Base-by-base conservation (phyloP, 2,113 vertebrate genomes). In the Aplodontia rufa region DNA sequence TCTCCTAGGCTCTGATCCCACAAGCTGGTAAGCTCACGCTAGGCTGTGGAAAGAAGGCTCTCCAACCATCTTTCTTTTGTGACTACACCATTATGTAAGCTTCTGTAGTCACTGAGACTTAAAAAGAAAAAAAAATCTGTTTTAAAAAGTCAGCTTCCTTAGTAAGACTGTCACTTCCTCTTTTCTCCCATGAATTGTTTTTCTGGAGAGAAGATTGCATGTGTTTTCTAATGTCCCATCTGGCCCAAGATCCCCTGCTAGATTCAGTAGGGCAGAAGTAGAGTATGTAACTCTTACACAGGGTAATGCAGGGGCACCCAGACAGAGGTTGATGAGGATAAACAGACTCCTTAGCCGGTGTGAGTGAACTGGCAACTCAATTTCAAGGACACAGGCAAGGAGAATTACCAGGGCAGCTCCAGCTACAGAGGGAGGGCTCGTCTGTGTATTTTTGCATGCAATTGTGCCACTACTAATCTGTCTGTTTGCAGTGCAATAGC, bases 381-480 rank as follows among this genome's bases (percentile, higher is more conserved):
- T 96, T 95, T 93, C 89, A 95, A 91, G 92, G 85, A 88, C 90
- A 81, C 64, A 40, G n/a, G 35, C 64, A 68, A 68, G 53, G 80
- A 97, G 93, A 95, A 94, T 96, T 88, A 68, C 94, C 91, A 91
- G 95, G 80, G 78, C 91, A 62, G 19, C 68, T 88, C 82, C 28
- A 24, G 80, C 92, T 69, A 19, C n/a, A 92, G 80, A 90, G 32
- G 7, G 26, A 75, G 93, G 88, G 32, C 74, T 80, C 93, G 91
- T 91, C 88, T 97, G 95, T 97, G 95, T 96, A 95, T 96, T 95
- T 97, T 91, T 97, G 95, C 93, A 93, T 96, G 91, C 95, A 94
- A 97, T 94, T 95, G 86, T 97, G 96, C 94, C 96, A 96, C 94
- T 89, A 69, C 81, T 90, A 97, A 97, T 97, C 92, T 97, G 92